phyloP scores from a whole-genome alignment of 2,797 vertebrate genomes.

The Scleropages formosus region DNA sequence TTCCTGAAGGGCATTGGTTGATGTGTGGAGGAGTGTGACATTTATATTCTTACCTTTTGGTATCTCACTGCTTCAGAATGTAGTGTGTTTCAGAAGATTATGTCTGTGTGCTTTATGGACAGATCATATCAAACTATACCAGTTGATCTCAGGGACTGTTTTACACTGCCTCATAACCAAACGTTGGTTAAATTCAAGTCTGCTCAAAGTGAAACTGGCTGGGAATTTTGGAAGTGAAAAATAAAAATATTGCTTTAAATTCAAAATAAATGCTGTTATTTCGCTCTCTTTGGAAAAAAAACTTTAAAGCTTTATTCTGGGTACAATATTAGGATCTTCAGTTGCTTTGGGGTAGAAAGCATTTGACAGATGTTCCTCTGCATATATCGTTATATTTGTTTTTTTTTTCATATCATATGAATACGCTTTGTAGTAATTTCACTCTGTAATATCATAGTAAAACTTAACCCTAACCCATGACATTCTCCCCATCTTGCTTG shows the following conservation, averaged over 20 bases:
- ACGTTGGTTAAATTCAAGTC: not conserved
- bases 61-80: conserved; percentile 8
- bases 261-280: no score
- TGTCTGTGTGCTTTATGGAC: not conserved
- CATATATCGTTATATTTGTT: not conserved
- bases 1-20: not conserved
- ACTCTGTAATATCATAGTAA: no score
- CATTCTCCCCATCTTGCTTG: no score
- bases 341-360: conserved; percentile 8
- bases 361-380: conserved; percentile 22
- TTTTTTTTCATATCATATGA: not conserved
- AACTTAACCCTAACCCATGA: no score
- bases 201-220: not conserved
- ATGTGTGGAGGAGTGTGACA: no score
- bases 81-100: not conserved
- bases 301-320: no score
- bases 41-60: not conserved
- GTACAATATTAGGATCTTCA: not conserved
- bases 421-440: not conserved
- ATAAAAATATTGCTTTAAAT: no score
- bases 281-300: no score
- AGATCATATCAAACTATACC: no score
- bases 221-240: no score
- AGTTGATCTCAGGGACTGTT: conserved; percentile 12
- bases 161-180: conserved; percentile 13